Conservation (phyloP, 2,113 vertebrate species). For the Cyanoramphus novaezelandiae region DNA sequence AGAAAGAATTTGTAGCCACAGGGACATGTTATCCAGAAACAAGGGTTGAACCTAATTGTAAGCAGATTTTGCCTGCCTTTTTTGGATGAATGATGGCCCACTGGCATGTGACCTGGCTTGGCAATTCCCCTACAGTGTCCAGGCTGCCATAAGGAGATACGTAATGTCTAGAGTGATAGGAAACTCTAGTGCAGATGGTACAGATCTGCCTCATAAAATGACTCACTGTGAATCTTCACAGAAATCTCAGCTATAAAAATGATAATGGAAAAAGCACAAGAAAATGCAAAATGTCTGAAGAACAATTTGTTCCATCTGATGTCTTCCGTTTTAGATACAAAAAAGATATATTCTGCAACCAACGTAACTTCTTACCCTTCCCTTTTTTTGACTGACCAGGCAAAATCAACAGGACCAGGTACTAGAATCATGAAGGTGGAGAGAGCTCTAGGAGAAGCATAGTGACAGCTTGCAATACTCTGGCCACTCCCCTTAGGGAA, state of each 20-base stretch:
- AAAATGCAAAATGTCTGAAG: slow-evolving; percentile 61
- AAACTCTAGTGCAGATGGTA: slow-evolving; percentile 79
- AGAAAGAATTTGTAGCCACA: slow-evolving; percentile 80
- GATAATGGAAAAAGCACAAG: slow-evolving; percentile 83
- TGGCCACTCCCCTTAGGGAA: not conserved
- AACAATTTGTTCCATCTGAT: slow-evolving; percentile 65
- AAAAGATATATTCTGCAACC: not conserved
- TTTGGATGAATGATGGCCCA: slow-evolving; percentile 79
- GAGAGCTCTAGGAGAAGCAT: not conserved
- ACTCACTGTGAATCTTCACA: slow-evolving; percentile 79
- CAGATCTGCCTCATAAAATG: slow-evolving; percentile 80
- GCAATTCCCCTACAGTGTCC: slow-evolving; percentile 71
- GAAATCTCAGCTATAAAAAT: slow-evolving; percentile 79
- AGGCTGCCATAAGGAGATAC: slow-evolving; percentile 77
- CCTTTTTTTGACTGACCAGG: not conserved
- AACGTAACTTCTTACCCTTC: not conserved
- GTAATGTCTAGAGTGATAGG: slow-evolving; percentile 82
- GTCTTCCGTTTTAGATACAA: slow-evolving; percentile 22
- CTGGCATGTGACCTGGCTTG: slow-evolving; percentile 82
- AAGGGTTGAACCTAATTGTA: slow-evolving; percentile 82
- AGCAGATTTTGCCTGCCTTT: slow-evolving; percentile 80
- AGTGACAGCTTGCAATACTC: not conserved
- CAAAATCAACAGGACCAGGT: not conserved
- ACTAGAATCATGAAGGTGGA: not conserved
- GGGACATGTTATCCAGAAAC: slow-evolving; percentile 77